phyloP scores from a whole-genome alignment of 2,797 vertebrate species.

The Gallinago solitaria region DNA sequence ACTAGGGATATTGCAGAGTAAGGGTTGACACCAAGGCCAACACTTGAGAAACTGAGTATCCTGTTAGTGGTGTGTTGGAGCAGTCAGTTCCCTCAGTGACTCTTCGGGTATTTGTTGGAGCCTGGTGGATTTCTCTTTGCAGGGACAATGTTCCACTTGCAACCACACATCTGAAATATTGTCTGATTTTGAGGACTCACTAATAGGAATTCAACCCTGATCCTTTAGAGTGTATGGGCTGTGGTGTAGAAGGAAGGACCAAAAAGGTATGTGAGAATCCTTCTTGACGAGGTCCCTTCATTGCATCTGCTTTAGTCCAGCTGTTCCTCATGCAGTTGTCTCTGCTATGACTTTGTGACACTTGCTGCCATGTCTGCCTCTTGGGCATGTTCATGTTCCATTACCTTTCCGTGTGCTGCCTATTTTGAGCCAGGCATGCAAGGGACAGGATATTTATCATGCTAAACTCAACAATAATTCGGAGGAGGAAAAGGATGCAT shows the following conservation, averaged over 20 bases:
- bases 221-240: neutral
- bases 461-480: neutral
- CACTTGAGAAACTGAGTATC: neutral
- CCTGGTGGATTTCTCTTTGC: neutral
- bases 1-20: neutral
- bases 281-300: neutral
- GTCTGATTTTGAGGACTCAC: neutral
- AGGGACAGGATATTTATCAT: neutral
- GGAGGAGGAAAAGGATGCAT: neutral
- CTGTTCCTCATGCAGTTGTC: neutral
- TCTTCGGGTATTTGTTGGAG: neutral
- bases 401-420: neutral
- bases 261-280: neutral
- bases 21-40: neutral
- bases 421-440: neutral
- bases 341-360: neutral
- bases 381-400: neutral
- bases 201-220: neutral
- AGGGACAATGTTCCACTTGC: neutral
- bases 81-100: neutral
- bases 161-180: neutral
- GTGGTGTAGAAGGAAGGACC: neutral
- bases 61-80: neutral
- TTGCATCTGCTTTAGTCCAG: neutral
- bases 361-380: neutral